A percentile compares a stretch with the other conserved stretches of the same genome.
Evolutionary conservation across 2,797 vertebrate species (phyloP).

Genomic region (Myotis daubentonii): DNA sequence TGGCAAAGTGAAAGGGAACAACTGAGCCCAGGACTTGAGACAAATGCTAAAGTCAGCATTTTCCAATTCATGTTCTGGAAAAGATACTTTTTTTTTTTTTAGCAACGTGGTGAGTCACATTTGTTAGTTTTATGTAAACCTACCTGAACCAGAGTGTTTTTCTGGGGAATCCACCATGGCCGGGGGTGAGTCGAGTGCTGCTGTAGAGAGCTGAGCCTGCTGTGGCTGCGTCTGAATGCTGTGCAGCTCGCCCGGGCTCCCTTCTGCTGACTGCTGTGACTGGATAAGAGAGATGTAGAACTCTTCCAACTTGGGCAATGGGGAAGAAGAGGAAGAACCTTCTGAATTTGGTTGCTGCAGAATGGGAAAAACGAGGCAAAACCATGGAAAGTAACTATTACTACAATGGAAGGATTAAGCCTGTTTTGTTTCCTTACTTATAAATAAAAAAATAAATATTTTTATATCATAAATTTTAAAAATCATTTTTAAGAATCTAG

Average conservation of each 20-base stretch:
- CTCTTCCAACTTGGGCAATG: slow-evolving; percentile 70
- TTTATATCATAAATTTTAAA: not conserved
- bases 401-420: not conserved
- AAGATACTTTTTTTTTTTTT: not conserved
- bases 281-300: slow-evolving; percentile 68
- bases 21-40: not conserved
- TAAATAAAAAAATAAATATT: not conserved
- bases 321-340: slow-evolving; percentile 54
- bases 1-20: not conserved
- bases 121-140: not conserved
- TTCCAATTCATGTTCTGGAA: not conserved
- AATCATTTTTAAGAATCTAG: not conserved
- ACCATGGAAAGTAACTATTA: not conserved
- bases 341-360: slow-evolving; percentile 64
- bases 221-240: not conserved
- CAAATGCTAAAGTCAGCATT: not conserved
- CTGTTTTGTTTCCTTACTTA: not conserved
- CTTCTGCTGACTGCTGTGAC: slow-evolving; percentile 62
- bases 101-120: not conserved
- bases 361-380: not conserved
- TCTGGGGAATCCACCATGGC: not conserved
- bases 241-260: slow-evolving; percentile 33
- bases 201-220: not conserved
- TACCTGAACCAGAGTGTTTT: slow-evolving; percentile 22
- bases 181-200: not conserved